Evolutionary conservation across 2,888 invertebrate species (phyloP), one percentile per base, ranked within the genome.

Genomic region (Coecobrya sp.): DNA sequence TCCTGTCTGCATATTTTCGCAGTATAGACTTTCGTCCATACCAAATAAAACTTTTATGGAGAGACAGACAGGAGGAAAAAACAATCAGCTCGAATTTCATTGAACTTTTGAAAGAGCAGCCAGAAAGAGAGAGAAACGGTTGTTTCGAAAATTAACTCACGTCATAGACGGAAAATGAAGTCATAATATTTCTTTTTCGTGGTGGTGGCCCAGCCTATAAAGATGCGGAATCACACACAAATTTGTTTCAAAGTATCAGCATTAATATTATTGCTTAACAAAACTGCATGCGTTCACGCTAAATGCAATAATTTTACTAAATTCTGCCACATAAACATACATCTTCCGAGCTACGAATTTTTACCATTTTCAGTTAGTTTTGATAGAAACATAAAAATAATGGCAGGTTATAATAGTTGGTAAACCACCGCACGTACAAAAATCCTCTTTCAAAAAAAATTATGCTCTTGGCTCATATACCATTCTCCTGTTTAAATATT

Each of bases 121-220:
- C 16, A 8, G 62, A 25, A 42, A 45, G 27, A 76, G 11, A 30
- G 19, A 8, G 62, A 25, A 36, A 45, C 27, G 62, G 52, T 36
- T 86, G 73, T 86, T 87, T 87, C 79, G 19, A 62, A 87, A 62
- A 62, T 79, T 87, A 36, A 30, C 30, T 55, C 55, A 68, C 49
- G 62, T 22, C 59, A 59, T 7, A 59, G 59, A 22, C 7, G 11
- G 52, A 55, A 86, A 76, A 73, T 86, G 30, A 76, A 86, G 86
- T 52, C 73, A 73, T 86, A 73, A 62, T 22, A 62, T 22, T 62
- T 62, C 49, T 49, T 62, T n/a, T 25, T 62, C 13, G 16, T n/a
- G 30, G 16, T 59, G 59, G 45, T 76, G 76, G 22, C 11, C 27
- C 45, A 3, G 45, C 19, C 36, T 36, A 2, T 36, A 76, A n/a